These are phyloP conservation scores for Spea hammondii DNA, from an alignment of 2,797 vertebrate species.

Conservation along the genomic window DNA sequence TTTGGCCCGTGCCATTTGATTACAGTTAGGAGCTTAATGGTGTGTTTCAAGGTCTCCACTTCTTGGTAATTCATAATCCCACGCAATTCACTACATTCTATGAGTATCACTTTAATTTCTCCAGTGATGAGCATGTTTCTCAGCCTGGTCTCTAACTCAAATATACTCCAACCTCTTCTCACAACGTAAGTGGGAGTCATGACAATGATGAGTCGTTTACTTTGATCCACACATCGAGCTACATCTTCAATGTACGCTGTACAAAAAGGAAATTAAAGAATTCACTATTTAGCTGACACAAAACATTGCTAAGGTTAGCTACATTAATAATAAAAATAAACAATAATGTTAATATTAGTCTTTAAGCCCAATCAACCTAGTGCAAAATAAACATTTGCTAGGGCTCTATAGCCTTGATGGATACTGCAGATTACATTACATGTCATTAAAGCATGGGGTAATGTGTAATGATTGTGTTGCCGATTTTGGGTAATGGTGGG, in stretches of 20 bases:
- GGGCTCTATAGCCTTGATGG: no score
- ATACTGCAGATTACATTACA: no score
- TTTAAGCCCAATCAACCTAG: no score
- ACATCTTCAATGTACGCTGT: slow-evolving; percentile 98
- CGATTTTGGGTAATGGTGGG: no score
- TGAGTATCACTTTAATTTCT: slow-evolving; percentile 97
- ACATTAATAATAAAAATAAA: no score
- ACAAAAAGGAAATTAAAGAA: slow-evolving; percentile 56
- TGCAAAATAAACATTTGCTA: no score
- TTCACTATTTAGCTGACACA: no score
- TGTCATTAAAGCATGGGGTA: no score
- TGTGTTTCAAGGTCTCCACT: slow-evolving; percentile 95
- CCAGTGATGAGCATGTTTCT: slow-evolving; percentile 94
- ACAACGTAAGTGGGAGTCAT: slow-evolving; percentile 98
- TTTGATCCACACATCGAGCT: slow-evolving; percentile 97
- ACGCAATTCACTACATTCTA: slow-evolving; percentile 93
- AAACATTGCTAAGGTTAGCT: no score
- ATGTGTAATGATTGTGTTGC: no score
- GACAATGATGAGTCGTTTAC: slow-evolving; percentile 95
- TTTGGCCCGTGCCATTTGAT: slow-evolving; percentile 96
- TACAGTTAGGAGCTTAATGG: slow-evolving; percentile 95
- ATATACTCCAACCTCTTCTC: slow-evolving; percentile 98
- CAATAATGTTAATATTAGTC: no score
- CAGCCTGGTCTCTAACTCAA: slow-evolving; percentile 95
- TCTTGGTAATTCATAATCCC: slow-evolving; percentile 99